Conservation (phyloP, 2,797 vertebrate species). For the Anguilla megastoma region DNA sequence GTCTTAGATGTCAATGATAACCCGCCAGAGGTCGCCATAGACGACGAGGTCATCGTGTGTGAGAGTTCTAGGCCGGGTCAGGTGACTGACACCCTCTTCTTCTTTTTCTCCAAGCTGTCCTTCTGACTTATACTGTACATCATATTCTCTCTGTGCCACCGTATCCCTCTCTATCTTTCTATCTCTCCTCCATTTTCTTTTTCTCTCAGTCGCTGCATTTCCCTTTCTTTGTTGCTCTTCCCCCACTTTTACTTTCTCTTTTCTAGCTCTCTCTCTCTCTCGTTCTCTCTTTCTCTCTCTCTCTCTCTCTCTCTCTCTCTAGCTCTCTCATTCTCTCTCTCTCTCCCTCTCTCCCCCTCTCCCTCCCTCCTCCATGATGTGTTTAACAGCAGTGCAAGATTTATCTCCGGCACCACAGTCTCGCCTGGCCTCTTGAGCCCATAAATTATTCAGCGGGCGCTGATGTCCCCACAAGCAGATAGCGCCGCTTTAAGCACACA, state of each 20-base stretch:
- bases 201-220: background rate
- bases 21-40: conserved; percentile 76
- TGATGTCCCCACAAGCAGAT: conserved; percentile 58
- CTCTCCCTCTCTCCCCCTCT: conserved; percentile 23
- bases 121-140: background rate
- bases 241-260: background rate
- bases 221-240: background rate
- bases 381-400: conserved; percentile 59
- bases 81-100: conserved; percentile 64
- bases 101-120: background rate
- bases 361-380: conserved; percentile 47
- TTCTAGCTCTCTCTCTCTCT: background rate
- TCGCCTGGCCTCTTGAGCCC: conserved; percentile 61
- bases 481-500: conserved; percentile 52
- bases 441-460: conserved; percentile 68
- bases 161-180: background rate
- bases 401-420: conserved; percentile 63
- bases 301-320: background rate
- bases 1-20: conserved; percentile 92
- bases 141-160: background rate
- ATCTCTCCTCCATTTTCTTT: background rate
- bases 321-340: background rate
- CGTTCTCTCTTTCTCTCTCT: background rate
- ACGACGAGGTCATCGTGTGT: conserved; percentile 82
- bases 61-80: conserved; percentile 84